Evolutionary conservation across 2,113 vertebrate species (phyloP), one percentile per base, ranked within the genome.

Genomic region (Desmodus rotundus): DNA sequence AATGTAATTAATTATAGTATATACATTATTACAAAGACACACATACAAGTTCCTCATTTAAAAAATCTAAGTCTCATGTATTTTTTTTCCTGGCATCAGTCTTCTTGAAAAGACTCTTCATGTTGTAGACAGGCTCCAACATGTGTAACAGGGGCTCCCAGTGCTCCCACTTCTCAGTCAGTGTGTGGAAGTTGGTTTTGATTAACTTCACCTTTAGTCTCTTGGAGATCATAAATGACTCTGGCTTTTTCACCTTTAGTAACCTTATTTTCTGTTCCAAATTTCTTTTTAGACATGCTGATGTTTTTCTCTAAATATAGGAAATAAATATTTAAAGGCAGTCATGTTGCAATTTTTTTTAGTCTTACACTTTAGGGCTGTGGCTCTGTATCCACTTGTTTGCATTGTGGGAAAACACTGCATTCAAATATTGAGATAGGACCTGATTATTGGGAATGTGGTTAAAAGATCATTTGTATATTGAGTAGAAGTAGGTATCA

Each of bases 111-210:
- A 82, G 70, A 82, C 11, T 31, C 38, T 16, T 58, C 41, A 50
- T 22, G 19, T 28, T 50, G 28, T 26, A 15, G 33, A 61, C 3
- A 14, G n/a, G 8, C 9, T 45, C 19, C 19, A 26, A 2, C 38
- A 5, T 2, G 4, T 3, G 13, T 15, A 28, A 2, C 7, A 36
- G 20, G 0, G 0, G 38, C 36, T n/a, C 28, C 3, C 3, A 19
- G 41, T 2, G 11, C 33, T 82, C 19, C 33, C 6, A 1, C 19
- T 61, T 36, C 41, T 78, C 38, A 31, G 0, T 63, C 17, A 41
- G 11, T 5, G 0, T 24, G 5, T 31, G 4, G 7, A 3, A 10
- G 33, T 78, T 73, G 31, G 81, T 94, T 95, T 45, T 85, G 65
- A 52, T 56, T 33, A 50, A 16, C 28, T 54, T 76, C 15, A 33